A percentile compares a stretch with the other conserved stretches of the same genome.
Evolutionary conservation across 1,140 invertebrate genomes (phyloP).

Genomic region (Laupala kohalensis): DNA sequence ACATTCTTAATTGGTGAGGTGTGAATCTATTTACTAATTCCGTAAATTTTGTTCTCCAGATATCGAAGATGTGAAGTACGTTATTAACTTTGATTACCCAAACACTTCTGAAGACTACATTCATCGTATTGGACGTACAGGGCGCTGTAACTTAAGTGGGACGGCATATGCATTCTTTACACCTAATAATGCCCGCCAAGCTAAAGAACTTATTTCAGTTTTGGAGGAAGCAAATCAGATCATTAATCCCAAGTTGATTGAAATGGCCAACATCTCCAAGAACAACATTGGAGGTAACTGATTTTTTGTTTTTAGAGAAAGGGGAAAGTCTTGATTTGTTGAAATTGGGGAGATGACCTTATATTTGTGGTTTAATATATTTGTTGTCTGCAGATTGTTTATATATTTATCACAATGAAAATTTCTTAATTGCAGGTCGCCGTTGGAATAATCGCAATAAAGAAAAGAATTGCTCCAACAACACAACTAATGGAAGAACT

Average conservation of each 20-base stretch:
- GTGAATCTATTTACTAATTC: conserved; percentile 20
- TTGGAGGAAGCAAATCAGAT: conserved; percentile 47
- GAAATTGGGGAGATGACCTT: background rate
- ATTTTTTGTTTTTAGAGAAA: too few relatives aligned
- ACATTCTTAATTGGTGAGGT: too few relatives aligned
- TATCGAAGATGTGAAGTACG: conserved; percentile 60
- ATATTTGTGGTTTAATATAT: background rate
- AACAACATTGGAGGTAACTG: conserved; percentile 9
- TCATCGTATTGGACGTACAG: conserved; percentile 58
- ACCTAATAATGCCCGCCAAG: conserved; percentile 40
- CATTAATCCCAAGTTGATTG: conserved; percentile 32
- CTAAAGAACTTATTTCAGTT: conserved; percentile 41
- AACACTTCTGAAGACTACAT: conserved; percentile 58
- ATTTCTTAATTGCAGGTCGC: conserved; percentile 1
- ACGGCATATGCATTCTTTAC: conserved; percentile 66
- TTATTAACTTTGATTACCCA: conserved; percentile 62
- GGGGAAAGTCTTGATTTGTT: too few relatives aligned
- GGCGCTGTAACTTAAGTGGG: conserved; percentile 44
- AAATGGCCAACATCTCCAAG: conserved; percentile 23
- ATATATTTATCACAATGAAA: too few relatives aligned
- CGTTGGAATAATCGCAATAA: conserved; percentile 12
- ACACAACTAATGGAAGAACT: background rate
- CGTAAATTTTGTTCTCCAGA: conserved; percentile 29
- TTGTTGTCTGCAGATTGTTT: too few relatives aligned
- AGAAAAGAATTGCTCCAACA: background rate